Base-by-base conservation (phyloP, 1,140 invertebrate species). In the Drosophila equinoxialis region DNA sequence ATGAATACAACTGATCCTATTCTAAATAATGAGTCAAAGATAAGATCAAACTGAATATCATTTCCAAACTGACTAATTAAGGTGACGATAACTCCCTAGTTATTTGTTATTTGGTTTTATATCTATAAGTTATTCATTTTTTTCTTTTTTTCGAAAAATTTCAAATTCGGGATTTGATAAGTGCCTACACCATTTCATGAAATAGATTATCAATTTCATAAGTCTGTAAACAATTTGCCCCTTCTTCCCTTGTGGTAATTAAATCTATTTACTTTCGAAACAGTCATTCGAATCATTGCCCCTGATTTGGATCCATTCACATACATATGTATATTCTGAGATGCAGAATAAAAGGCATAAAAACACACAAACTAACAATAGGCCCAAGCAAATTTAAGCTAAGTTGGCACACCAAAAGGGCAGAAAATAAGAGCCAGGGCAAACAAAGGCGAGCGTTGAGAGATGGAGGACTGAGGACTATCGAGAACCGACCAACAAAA, bases 311-410 rank as follows among this genome's bases (percentile, higher is more conserved):
- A 61, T 23, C 39, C 33, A 65, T 71, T 48, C 14, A 6, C 30
- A 30, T 30, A 6, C 6, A 48, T 48, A 48, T n/a, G n/a, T n/a
- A n/a, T 3, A 33, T 51, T 79, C 80, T 77, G 13, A 39, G 11
- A 39, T 11, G 37, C 69, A 68, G 54, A 60, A 55, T 26, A 54
- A 35, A 55, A 41, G 30, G 30, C 5, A 64, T 60, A 68, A 54
- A 71, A 71, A 67, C 71, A 64, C 68, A 62, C 68, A 86, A 74
- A 65, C 71, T 65, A 74, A 86, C 76, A 79, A 86, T 77, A 87
- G 80, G 76, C 74, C 42, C 20, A 64, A 71, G 73, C 75, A 79
- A 86, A 79, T 71, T 87, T 86, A 87, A 86, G 82, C 79, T 89
- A 86, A 87, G 78, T 86, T 81, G 75, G 79, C 78, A 82, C 82